These are phyloP conservation scores for Agelas oroides DNA, from an alignment of 37 sponge, comb jelly and placozoan genomes.

Conservation along the genomic window DNA sequence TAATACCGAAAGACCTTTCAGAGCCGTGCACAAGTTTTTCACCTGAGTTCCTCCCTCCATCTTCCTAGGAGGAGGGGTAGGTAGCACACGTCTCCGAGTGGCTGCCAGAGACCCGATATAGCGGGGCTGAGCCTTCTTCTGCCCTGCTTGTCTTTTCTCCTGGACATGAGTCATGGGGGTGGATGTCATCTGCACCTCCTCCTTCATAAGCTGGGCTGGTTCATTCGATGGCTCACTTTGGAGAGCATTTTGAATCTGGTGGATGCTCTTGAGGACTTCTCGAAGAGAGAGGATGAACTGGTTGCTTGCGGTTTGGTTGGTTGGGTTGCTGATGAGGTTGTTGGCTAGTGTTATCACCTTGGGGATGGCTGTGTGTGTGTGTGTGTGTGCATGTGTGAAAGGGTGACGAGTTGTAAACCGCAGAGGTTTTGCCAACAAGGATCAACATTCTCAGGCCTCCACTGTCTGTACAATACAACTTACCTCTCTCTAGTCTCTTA, in stretches of 20 bases:
- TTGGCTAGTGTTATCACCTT: slow-evolving; percentile 18
- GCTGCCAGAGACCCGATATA: background rate
- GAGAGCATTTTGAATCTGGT: slow-evolving; percentile 31
- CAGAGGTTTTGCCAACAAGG: too few relatives aligned
- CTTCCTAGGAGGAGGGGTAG: background rate
- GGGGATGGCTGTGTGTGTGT: slow-evolving; percentile 37
- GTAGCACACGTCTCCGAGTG: too few relatives aligned
- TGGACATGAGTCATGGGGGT: slow-evolving; percentile 7
- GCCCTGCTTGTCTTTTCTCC: slow-evolving; percentile 4
- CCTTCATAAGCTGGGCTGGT: too few relatives aligned
- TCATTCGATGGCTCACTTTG: background rate
- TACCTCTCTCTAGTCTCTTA: slow-evolving; percentile 64
- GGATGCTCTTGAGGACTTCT: slow-evolving; percentile 41
- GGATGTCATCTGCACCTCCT: background rate
- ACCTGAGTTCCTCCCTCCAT: background rate
- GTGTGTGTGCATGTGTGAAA: background rate
- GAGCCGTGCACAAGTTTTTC: too few relatives aligned
- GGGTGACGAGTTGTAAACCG: too few relatives aligned
- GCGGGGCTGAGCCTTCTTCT: background rate
- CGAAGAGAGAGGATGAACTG: slow-evolving; percentile 24
- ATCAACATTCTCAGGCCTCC: too few relatives aligned
- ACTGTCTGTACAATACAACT: background rate
- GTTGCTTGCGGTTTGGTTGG: background rate
- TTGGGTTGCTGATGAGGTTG: slow-evolving; percentile 20
- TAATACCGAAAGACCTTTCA: too few relatives aligned